phyloP scores from a whole-genome alignment of 2,797 vertebrate species.

The Gymnopithys bicolor region DNA sequence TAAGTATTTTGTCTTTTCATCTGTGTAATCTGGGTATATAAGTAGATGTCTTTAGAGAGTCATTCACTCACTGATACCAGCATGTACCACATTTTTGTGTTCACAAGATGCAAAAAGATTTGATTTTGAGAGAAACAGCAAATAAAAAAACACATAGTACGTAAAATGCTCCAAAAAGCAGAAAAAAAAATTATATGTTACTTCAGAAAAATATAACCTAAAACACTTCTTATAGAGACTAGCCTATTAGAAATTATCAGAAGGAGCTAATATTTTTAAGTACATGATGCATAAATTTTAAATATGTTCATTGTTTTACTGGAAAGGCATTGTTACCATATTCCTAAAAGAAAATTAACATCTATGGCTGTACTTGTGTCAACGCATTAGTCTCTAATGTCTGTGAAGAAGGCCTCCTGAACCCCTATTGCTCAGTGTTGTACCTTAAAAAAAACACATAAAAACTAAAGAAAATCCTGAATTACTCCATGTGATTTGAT shows the following conservation, averaged over 20 bases:
- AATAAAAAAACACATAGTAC: not conserved
- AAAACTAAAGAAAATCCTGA: not conserved
- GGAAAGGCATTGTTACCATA: not conserved
- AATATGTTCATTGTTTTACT: not conserved
- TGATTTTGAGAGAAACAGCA: not conserved
- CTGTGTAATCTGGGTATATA: not conserved
- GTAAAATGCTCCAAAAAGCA: not conserved
- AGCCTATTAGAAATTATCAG: not conserved
- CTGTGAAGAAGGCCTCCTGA: not conserved
- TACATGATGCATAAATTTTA: not conserved
- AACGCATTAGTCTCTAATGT: not conserved
- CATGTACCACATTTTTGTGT: rapidly evolving
- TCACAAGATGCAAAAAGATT: not conserved
- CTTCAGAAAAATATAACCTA: not conserved
- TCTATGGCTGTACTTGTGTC: not conserved
- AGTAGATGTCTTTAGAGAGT: not conserved
- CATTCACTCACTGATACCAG: not conserved
- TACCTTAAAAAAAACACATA: not conserved
- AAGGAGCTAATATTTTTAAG: not conserved
- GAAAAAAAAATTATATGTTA: not conserved
- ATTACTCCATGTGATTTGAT: not conserved
- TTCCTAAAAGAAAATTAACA: not conserved
- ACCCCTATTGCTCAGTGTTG: not conserved
- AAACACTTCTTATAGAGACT: not conserved
- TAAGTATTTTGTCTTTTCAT: not conserved